Conservation (phyloP, 2,797 vertebrate species). For the Manis javanica region DNA sequence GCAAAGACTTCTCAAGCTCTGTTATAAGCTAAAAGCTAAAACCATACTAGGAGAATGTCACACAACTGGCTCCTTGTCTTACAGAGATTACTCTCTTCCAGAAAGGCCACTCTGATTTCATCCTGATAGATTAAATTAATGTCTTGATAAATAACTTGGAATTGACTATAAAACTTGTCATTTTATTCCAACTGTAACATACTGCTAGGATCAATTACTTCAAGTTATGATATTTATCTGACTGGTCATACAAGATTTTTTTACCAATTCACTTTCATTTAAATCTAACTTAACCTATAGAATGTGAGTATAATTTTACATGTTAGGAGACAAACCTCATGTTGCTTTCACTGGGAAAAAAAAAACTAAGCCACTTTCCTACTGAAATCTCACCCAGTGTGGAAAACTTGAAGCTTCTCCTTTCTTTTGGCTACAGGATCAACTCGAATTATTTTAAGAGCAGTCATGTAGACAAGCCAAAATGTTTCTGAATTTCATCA, state of each 20-base stretch:
- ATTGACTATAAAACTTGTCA: slow-evolving; percentile 37
- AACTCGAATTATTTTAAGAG: background rate
- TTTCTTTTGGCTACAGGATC: slow-evolving; percentile 19
- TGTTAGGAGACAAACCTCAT: background rate
- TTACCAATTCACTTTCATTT: slow-evolving; percentile 10
- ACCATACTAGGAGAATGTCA: background rate
- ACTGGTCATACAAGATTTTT: background rate
- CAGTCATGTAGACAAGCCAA: background rate
- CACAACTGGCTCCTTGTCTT: background rate
- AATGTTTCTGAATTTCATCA: background rate
- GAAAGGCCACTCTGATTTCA: background rate
- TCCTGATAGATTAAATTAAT: slow-evolving; percentile 19
- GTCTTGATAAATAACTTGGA: slow-evolving; percentile 36
- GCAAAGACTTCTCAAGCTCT: background rate
- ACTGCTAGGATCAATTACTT: slow-evolving; percentile 49
- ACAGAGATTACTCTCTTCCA: background rate
- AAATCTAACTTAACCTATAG: background rate
- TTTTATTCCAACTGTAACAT: slow-evolving; percentile 56
- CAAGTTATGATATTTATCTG: background rate
- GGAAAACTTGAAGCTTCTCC: background rate
- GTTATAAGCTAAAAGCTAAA: background rate
- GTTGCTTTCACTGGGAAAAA: background rate
- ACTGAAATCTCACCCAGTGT: background rate
- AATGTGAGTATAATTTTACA: background rate
- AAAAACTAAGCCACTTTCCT: background rate